Base-by-base conservation (phyloP, 2,797 vertebrate species). In the Pterois miles region DNA sequence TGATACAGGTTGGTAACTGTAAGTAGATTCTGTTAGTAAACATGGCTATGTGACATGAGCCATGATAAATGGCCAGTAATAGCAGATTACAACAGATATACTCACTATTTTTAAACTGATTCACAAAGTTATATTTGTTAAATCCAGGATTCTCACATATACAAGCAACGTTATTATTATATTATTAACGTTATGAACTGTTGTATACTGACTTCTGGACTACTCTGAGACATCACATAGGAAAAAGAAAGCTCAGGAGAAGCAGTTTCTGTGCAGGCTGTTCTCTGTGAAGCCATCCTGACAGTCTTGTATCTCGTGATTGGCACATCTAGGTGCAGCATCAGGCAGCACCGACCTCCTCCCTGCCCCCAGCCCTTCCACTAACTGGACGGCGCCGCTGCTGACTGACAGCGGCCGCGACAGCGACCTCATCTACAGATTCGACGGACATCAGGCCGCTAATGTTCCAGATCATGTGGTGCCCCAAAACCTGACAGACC, bases 271-370 rank as follows among this genome's bases (percentile, higher is more conserved):
- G 16, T 63, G 33, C 31, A 54, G 31, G 25, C 53, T 50, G 56
- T 34, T 36, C 13, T 65, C 31, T 25, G 38, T 54, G 43, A 64
- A 56, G 57, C 18, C 4, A 1, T 40, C 34, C 25, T 76, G 56
- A 84, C 70, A 43, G 23, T 5, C 6, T 50, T 9, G 6, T n/a
- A 3, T 82, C 58, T 33, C 83, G 50, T 88, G 82, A 80, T 59
- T 80, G 84, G 23, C 76, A 58, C 78, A 58, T 87, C 5, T 88
- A 99, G 98, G 98, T 86, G 97, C 97, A 62, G 97, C 97, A 59
- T 98, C 97, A 2, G 97, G 97, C 91, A 97, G 97, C 89, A 98
- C 97, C 3, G 97, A 99, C 88, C 95, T 99, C 67, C 95, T 99
- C 54, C 98, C 98, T 0, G 95, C 97, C 76, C 96, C 98, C 58